These are phyloP conservation scores for Chironomus tentans DNA, from an alignment of 2,888 invertebrate species.

Conservation along the genomic window DNA sequence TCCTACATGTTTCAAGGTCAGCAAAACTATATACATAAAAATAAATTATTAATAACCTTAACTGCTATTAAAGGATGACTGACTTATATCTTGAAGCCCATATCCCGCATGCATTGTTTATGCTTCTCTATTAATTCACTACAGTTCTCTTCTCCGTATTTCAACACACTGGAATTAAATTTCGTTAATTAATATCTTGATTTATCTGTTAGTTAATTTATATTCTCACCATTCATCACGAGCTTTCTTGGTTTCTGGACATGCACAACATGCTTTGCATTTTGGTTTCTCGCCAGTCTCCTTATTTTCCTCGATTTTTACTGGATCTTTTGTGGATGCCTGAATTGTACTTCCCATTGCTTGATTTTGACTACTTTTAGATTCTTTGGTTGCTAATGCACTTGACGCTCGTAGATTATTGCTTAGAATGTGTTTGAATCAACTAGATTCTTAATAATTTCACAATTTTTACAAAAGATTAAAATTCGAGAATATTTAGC, in stretches of 20 bases:
- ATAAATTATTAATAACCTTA: not conserved
- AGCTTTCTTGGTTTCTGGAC: constrained; percentile 86
- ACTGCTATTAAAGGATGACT: not conserved
- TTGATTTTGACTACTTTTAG: not conserved
- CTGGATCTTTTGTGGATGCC: not conserved
- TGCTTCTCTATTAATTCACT: constrained; percentile 86
- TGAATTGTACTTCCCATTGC: not conserved
- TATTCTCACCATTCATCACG: constrained; percentile 78
- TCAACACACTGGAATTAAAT: constrained; percentile 66
- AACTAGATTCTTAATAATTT: too few species aligned
- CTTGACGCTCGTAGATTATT: too few species aligned
- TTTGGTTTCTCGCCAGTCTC: constrained; percentile 54
- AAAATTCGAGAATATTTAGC: too few species aligned
- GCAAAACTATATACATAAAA: not conserved
- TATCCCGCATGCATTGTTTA: constrained; percentile 88
- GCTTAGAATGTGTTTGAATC: too few species aligned
- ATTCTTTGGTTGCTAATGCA: not conserved
- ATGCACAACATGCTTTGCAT: constrained; percentile 92
- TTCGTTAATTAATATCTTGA: constrained; percentile 22
- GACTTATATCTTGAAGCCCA: constrained; percentile 86
- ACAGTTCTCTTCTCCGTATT: constrained; percentile 88
- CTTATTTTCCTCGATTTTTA: not conserved
- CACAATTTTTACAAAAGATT: too few species aligned
- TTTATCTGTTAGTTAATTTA: too few species aligned
- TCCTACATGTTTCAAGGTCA: constrained; percentile 27